Conservation (phyloP, 2,113 vertebrate species). For the Meles meles region DNA sequence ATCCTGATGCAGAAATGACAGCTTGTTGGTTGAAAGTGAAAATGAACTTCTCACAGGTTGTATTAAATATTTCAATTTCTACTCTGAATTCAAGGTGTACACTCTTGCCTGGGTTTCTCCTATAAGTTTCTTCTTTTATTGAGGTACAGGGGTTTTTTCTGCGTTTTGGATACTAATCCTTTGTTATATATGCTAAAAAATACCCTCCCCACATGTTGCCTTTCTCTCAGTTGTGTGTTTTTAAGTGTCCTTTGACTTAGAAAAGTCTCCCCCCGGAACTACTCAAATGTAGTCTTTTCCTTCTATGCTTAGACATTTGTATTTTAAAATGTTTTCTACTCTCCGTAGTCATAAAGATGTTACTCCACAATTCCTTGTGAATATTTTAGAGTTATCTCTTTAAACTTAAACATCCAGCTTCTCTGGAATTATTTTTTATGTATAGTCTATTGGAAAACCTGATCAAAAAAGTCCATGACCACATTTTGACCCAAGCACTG, state of each 20-base stretch:
- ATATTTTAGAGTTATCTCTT: constrained; percentile 23
- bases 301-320: background rate
- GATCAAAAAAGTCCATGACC: background rate
- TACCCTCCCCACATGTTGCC: background rate
- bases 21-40: background rate
- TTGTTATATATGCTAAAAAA: background rate
- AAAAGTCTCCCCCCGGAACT: background rate
- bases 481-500: background rate
- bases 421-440: background rate
- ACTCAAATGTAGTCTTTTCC: background rate
- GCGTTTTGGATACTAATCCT: background rate
- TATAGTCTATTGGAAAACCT: background rate
- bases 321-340: constrained; percentile 5
- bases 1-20: background rate
- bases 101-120: background rate
- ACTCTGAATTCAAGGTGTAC: background rate
- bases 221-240: background rate
- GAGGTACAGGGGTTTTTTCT: background rate
- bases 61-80: background rate
- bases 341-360: background rate
- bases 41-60: background rate
- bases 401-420: background rate
- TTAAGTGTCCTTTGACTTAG: background rate
- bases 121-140: background rate
- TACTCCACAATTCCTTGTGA: background rate